Evolutionary conservation across 2,113 vertebrate genomes (phyloP).

Genomic region (Pomatostomus ruficeps): DNA sequence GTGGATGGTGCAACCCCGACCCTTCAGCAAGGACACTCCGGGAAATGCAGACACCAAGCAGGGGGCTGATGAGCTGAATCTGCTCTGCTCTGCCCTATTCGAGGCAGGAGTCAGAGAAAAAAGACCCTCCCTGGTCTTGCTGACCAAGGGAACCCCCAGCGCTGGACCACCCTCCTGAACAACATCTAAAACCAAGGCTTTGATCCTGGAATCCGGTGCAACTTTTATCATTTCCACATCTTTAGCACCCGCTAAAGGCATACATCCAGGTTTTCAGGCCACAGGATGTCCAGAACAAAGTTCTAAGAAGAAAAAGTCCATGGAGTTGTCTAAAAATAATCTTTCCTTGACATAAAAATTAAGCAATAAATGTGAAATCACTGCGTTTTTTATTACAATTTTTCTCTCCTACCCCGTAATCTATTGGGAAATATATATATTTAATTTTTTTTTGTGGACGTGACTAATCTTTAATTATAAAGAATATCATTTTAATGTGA

Average conservation of each 20-base stretch:
- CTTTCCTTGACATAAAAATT: neutral
- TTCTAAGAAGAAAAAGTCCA: neutral
- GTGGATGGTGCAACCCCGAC: neutral
- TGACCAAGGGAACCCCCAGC: neutral
- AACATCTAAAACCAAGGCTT: neutral
- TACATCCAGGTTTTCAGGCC: neutral
- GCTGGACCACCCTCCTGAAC: neutral
- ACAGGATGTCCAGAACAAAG: neutral
- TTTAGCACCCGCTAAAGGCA: neutral
- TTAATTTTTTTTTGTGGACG: neutral
- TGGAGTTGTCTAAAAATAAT: neutral
- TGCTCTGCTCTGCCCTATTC: neutral
- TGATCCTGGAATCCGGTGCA: neutral
- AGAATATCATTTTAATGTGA: neutral
- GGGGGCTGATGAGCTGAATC: neutral
- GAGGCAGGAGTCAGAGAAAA: neutral
- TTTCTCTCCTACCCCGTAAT: neutral
- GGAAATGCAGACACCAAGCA: neutral
- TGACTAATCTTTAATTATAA: neutral
- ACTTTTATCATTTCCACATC: neutral
- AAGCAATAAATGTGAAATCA: neutral
- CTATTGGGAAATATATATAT: neutral
- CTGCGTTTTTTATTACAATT: neutral
- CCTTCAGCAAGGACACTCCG: neutral
- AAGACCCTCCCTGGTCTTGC: neutral